A percentile compares a stretch with the other conserved stretches of the same genome.
Conservation (phyloP, 2,888 invertebrate species). For the Lobophora halterata region DNA sequence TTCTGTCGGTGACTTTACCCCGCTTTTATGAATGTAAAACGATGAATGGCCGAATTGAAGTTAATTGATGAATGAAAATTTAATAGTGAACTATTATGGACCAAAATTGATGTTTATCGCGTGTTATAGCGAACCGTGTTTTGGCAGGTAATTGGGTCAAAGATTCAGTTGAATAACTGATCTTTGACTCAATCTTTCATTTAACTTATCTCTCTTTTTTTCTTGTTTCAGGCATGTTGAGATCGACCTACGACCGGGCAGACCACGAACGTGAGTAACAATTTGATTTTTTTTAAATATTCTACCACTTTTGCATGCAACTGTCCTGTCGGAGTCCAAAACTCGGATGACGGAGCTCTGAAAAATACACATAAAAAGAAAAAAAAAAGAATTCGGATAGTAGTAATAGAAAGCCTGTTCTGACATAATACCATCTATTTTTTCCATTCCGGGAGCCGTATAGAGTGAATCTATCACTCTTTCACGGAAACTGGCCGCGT, state of each 20-base stretch:
- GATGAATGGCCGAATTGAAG: slow-evolving; percentile 35
- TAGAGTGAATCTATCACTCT: slow-evolving; percentile 58
- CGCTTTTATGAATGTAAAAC: slow-evolving; percentile 40
- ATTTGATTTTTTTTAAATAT: background rate
- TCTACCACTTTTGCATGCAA: slow-evolving; percentile 1
- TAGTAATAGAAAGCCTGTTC: too few species aligned
- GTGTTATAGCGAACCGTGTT: slow-evolving; percentile 1
- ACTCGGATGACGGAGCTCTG: too few species aligned
- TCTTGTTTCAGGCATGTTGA: slow-evolving; percentile 72
- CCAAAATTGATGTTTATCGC: slow-evolving; percentile 26
- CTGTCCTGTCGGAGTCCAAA: too few species aligned
- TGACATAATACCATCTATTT: slow-evolving; percentile 53
- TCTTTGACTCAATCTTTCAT: background rate
- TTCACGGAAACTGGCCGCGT: slow-evolving; percentile 34
- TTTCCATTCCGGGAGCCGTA: slow-evolving; percentile 46
- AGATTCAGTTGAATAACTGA: background rate
- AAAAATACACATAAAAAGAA: slow-evolving; percentile 35
- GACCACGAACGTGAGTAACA: slow-evolving; percentile 76
- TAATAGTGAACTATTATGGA: slow-evolving; percentile 32
- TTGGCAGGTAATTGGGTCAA: slow-evolving; percentile 14
- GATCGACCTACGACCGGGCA: slow-evolving; percentile 73
- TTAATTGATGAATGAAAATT: slow-evolving; percentile 44
- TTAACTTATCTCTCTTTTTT: slow-evolving; percentile 5
- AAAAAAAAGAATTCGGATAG: slow-evolving; percentile 36
- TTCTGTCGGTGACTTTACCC: slow-evolving; percentile 50